Evolutionary conservation across 2,113 vertebrate species (phyloP).

Genomic region (Notechis scutatus): DNA sequence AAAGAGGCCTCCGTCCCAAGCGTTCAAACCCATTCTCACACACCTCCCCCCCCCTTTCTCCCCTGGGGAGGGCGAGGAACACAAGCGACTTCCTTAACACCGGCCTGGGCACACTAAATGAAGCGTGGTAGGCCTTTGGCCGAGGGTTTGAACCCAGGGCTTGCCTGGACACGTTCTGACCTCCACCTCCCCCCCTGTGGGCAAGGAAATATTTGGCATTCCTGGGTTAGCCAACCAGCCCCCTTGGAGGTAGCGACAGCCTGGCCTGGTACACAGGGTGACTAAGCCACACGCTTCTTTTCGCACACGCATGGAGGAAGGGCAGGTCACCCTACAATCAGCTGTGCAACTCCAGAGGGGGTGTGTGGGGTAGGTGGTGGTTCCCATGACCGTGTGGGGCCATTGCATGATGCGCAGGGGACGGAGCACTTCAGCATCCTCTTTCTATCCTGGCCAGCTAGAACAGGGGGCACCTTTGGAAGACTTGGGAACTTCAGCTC

Average conservation of each 20-base stretch:
- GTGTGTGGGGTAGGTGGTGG: background rate
- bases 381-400: conserved; percentile 25
- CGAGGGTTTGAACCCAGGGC: conserved; percentile 49
- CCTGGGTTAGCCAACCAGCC: conserved; percentile 55
- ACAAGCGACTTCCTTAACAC: background rate
- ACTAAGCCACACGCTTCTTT: background rate
- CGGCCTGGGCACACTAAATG: too few species aligned
- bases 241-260: conserved; percentile 56
- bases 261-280: conserved; percentile 42
- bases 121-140: conserved; percentile 18
- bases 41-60: too few species aligned
- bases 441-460: background rate
- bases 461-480: too few species aligned
- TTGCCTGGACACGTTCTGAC: conserved; percentile 68
- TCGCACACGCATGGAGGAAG: background rate
- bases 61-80: background rate
- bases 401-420: background rate
- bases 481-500: background rate
- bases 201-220: conserved; percentile 76
- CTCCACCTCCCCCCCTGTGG: conserved; percentile 43
- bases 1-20: background rate
- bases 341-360: background rate
- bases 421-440: background rate
- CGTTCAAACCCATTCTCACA: background rate
- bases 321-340: conserved; percentile 15